Evolutionary conservation across 2,888 invertebrate species (phyloP).

Genomic region (Aporophyla lueneburgensis): DNA sequence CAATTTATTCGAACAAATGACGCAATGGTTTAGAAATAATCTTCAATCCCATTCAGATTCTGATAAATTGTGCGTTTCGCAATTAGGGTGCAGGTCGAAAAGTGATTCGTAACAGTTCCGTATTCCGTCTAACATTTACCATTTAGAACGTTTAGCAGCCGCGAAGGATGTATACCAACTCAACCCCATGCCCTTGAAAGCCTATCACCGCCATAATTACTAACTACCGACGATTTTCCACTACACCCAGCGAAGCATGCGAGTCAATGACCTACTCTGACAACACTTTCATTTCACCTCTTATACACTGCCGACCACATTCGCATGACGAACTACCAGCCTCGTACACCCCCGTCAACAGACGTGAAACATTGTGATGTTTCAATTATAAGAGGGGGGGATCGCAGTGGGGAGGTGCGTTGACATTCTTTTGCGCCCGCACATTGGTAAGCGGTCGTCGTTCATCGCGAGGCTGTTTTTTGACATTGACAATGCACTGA

Average conservation of each 20-base stretch:
- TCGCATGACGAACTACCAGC: conserved; percentile 34
- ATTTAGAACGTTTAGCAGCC: conserved; percentile 33
- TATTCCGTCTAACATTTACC: conserved; percentile 32
- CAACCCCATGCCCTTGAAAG: conserved; percentile 67
- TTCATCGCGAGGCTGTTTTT: conserved; percentile 70
- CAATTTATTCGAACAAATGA: no score
- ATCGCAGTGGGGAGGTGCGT: conserved; percentile 53
- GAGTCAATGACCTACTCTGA: conserved; percentile 75
- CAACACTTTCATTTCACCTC: conserved; percentile 71
- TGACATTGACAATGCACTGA: conserved; percentile 75
- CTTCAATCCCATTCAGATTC: no score
- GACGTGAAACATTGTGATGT: conserved; percentile 49
- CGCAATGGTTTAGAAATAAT: no score
- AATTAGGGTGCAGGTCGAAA: no score
- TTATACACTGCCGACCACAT: conserved; percentile 52
- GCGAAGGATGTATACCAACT: conserved; percentile 53
- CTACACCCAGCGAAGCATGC: conserved; percentile 71
- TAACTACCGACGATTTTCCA: conserved; percentile 70
- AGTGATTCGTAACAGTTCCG: conserved; percentile 17
- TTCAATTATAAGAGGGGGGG: conserved; percentile 56
- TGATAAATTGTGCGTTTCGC: no score
- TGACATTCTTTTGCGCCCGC: conserved; percentile 68
- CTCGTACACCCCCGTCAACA: conserved; percentile 42
- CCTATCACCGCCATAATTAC: conserved; percentile 61
- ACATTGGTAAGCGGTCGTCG: conserved; percentile 63